Evolutionary conservation across 2,797 vertebrate species (phyloP), one percentile per base, ranked within the genome.

Genomic region (Myotis vivesi): DNA sequence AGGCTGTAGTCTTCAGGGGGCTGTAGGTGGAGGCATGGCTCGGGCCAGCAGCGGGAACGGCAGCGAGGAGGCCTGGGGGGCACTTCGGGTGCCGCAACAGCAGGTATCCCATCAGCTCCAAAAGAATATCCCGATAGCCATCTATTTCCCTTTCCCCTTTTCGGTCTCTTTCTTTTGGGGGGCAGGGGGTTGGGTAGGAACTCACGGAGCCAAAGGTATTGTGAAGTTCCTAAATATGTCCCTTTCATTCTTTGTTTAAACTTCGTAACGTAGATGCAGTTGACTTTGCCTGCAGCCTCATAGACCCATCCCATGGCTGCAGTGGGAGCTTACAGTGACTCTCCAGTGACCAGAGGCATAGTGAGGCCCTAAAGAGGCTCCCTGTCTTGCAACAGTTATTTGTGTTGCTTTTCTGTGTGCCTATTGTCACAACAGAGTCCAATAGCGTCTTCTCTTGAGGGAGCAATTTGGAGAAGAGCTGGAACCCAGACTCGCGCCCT

Each of bases 11-110:
- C 91, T 76, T 88, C 96, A 85, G 75, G 83, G 96, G 87, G 93
- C 96, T 97, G 97, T 98, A 98, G 96, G 97, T 95, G 89, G 90
- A 95, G 96, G 97, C 95, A 98, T 98, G 98, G 97, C 98, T 96
- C 97, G 95, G 96, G 96, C 96, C 97, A 97, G 97, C 96, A 89
- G 95, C 97, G 94, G 95, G 87, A 97, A 97, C 97, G 89, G 92
- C 94, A 96, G 96, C 88, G 97, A 96, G 90, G 97, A 97, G 97
- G 97, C 94, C 95, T 98, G 98, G 98, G 98, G 96, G 88, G 97
- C 98, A 94, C 97, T 98, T 94, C 98, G 97, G 89, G 97, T 97
- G 94, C 97, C 97, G 93, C 98, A 97, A 97, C 98, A 97, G 89
- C 98, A 97, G 98, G 97, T 97, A 97, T 96, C 96, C 96, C 92